These are phyloP conservation scores for Melanerpes aurifrons DNA, from an alignment of 2,113 vertebrate genomes.

Conservation along the genomic window DNA sequence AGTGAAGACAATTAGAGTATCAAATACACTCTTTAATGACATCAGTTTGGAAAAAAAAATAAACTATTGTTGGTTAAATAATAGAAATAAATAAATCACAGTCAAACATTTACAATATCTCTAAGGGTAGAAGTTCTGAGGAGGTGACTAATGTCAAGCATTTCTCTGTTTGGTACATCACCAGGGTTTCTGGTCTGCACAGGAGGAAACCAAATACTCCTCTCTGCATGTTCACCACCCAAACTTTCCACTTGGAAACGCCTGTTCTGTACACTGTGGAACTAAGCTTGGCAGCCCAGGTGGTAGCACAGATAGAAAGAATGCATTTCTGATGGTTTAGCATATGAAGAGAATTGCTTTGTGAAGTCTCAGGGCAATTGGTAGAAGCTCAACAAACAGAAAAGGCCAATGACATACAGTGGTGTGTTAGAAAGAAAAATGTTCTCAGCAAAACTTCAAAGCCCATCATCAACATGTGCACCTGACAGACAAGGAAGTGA, in stretches of 20 bases:
- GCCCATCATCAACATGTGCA: not conserved
- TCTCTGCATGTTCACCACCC: not conserved
- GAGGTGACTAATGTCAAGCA: not conserved
- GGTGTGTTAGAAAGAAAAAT: not conserved
- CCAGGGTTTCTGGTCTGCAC: not conserved
- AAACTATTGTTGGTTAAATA: not conserved
- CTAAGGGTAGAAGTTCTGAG: not conserved
- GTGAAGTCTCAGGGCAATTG: not conserved
- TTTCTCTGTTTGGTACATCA: not conserved
- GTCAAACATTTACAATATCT: not conserved
- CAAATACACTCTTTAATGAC: not conserved
- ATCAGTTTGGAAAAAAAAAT: not conserved
- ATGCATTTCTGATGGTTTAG: not conserved
- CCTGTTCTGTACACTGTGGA: not conserved
- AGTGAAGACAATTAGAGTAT: not conserved
- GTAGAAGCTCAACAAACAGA: constrained; percentile 9
- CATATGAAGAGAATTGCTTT: not conserved
- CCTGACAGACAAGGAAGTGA: not conserved
- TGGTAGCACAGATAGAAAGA: not conserved
- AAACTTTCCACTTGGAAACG: not conserved
- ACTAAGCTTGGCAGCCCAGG: not conserved
- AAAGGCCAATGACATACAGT: not conserved
- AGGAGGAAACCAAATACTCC: not conserved
- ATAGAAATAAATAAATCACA: not conserved
- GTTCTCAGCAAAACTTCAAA: not conserved